Evolutionary conservation across 2,113 vertebrate species (phyloP), one percentile per base, ranked within the genome.

Genomic region (Platysteira castanea): DNA sequence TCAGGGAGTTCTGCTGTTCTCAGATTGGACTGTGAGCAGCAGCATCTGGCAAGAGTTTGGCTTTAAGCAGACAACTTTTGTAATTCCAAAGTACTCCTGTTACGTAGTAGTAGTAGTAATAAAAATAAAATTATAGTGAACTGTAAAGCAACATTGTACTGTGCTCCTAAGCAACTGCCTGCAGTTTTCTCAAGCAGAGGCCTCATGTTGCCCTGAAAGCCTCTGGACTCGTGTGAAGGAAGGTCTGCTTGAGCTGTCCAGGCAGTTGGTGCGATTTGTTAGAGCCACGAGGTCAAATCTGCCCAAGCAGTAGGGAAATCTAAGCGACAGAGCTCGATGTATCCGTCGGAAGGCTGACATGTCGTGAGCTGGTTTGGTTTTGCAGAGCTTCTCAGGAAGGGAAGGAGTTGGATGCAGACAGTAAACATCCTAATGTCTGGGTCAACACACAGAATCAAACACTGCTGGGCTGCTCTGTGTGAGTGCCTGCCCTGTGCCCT

Each of bases 391-490:
- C 78, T 52, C 80, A 47, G 59, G 61, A 71, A 76, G 65, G 27
- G 61, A 50, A 81, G 68, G 67, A 92, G 52, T 42, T 1, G 1
- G 30, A 18, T 64, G 77, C 86, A 87, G 80, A 84, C 76, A 90
- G 91, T 77, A 89, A 95, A 92, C 83, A 93, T 53, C 60, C 80
- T 54, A 35, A 86, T n/a, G 91, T 75, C 80, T 90, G 83, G 46
- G 79, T 90, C 86, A 92, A 89, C 73, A 46, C 46, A 33, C 13
- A 60, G 76, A 28, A 33, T 84, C 54, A 70, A 54, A 67, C 54
- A n/a, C 47, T 65, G 71, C 53, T 26, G 71, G 56, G 73, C 83
- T 74, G 77, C 65, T 67, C n/a, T n/a, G 54, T 33, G 80, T 2
- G 54, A 53, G 49, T 9, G 47, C 65, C 77, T 82, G 87, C 67